A percentile compares a stretch with the other conserved stretches of the same genome.
phyloP scores from a whole-genome alignment of 2,113 vertebrate genomes.

The Tetrao urogallus region DNA sequence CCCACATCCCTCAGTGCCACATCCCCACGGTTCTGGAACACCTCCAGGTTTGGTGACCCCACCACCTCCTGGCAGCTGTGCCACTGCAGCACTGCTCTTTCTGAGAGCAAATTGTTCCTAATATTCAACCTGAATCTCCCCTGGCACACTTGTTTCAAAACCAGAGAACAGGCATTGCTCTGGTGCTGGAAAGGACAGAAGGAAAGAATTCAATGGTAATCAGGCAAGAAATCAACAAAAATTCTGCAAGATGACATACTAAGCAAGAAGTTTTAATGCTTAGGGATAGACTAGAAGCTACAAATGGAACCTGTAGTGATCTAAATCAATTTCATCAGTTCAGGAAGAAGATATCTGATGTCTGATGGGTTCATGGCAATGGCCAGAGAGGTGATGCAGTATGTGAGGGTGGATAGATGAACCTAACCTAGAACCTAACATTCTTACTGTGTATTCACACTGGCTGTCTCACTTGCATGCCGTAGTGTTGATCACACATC shows the following conservation, averaged over 20 bases:
- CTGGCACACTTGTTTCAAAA: neutral
- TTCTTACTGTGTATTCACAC: accelerated
- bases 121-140: no score
- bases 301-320: neutral
- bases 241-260: neutral
- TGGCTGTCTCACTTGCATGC: neutral
- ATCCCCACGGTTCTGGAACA: no score
- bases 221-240: neutral
- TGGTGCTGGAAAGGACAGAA: neutral
- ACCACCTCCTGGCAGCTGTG: no score
- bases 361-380: accelerated
- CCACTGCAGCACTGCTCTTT: no score
- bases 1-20: no score
- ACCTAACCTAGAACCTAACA: no score
- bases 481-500: accelerated
- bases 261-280: neutral
- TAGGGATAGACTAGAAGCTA: neutral
- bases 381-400: neutral
- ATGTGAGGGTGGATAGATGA: neutral
- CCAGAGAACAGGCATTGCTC: neutral
- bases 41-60: no score
- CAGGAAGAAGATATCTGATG: neutral
- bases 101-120: no score
- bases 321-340: accelerated
- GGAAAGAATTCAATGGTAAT: neutral